A percentile compares a stretch with the other conserved stretches of the same genome.
These are phyloP conservation scores for Dioctria linearis DNA, from an alignment of 2,888 invertebrate genomes.

Conservation along the genomic window DNA sequence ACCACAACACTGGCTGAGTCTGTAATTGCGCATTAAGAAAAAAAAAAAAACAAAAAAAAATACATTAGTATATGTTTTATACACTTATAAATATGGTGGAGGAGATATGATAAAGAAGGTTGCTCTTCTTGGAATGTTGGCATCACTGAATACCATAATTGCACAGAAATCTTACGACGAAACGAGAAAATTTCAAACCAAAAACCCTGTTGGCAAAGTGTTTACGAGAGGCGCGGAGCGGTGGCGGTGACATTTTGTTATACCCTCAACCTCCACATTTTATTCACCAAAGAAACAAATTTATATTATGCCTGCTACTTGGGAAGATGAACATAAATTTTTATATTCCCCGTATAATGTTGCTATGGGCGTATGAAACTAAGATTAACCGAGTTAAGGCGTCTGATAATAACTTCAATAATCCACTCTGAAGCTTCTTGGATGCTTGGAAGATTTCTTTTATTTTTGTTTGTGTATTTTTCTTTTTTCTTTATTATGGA, in stretches of 20 bases:
- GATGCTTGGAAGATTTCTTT: background rate
- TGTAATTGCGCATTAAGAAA: constrained; percentile 69
- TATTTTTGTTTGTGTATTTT: background rate
- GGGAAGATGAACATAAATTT: too few relatives aligned
- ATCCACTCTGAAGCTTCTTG: background rate
- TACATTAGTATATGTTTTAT: background rate
- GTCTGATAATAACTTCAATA: constrained; percentile 24
- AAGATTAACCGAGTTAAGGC: constrained; percentile 32
- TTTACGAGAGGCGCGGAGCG: too few relatives aligned
- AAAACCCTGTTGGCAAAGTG: too few relatives aligned
- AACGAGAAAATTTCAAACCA: too few relatives aligned
- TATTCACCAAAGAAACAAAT: too few relatives aligned
- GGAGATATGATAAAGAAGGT: background rate
- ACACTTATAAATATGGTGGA: background rate
- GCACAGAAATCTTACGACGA: too few relatives aligned
- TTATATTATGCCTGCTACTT: too few relatives aligned
- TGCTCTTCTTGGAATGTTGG: too few relatives aligned
- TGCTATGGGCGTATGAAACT: background rate
- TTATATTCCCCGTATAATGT: background rate
- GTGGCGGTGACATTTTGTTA: too few relatives aligned
- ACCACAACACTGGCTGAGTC: constrained; percentile 87
- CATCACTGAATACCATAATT: too few relatives aligned
- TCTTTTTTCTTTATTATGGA: background rate
- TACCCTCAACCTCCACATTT: too few relatives aligned
- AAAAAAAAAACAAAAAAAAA: constrained; percentile 8